Conservation (phyloP, 2,113 vertebrate genomes). For the Tamias sibiricus region DNA sequence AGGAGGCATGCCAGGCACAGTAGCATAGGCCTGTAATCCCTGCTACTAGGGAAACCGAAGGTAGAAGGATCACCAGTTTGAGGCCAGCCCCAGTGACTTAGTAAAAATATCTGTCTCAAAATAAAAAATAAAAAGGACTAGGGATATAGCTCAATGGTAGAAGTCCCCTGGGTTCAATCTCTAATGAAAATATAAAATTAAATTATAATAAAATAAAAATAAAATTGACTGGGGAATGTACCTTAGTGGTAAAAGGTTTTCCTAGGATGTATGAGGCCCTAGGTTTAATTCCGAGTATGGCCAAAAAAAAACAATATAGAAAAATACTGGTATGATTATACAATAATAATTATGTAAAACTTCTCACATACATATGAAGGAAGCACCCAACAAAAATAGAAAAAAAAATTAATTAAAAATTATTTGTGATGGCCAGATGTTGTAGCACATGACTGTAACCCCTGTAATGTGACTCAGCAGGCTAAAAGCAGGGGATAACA, state of each 20-base stretch:
- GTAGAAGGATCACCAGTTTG: neutral
- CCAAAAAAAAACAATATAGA: neutral
- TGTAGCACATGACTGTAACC: too few species aligned
- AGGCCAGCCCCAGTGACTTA: neutral
- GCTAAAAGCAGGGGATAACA: too few species aligned
- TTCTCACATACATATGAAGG: neutral
- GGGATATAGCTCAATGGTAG: too few species aligned
- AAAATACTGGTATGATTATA: neutral
- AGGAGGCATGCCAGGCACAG: neutral
- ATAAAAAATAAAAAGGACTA: neutral
- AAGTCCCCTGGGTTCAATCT: too few species aligned
- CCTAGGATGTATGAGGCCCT: neutral
- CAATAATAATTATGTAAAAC: neutral
- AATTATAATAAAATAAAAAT: too few species aligned
- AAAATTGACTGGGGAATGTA: neutral
- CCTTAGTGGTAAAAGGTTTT: neutral
- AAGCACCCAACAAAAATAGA: neutral
- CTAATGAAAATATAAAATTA: too few species aligned
- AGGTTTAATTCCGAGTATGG: neutral
- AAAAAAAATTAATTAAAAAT: neutral
- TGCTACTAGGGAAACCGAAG: neutral
- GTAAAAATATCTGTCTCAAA: neutral
- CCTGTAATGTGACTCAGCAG: too few species aligned
- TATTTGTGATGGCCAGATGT: neutral
- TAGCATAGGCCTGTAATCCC: neutral